Base-by-base conservation (phyloP, 2,888 invertebrate species). In the Maniola hyperantus region DNA sequence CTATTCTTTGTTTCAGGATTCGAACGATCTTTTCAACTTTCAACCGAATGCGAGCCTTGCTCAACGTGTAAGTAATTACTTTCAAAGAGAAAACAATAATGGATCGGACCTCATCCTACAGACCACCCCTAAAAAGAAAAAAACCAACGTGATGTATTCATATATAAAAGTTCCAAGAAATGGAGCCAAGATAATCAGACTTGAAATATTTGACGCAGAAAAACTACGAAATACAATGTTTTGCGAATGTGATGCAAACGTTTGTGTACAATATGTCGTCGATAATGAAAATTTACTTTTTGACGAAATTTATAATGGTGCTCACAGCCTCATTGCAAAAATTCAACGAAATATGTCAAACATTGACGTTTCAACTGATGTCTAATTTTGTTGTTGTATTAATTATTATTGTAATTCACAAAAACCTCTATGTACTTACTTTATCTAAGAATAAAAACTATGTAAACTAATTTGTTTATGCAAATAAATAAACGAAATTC, bases 151-250 rank as follows among this genome's bases (percentile, higher is more conserved):
- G 2, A 39, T 39, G 11, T 39, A 39, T 39, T 39, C 39, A 39
- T 46, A 15, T 46, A 46, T 46, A 15, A 46, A 46, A 46, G 46
- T 46, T 5, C 15, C 46, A 6, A 46, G 6, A 15, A 46, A 46
- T 15, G 46, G 46, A 46, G 46, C 46, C 13, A 46, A 46, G 15
- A 46, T 46, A 15, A 15, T 15, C 1, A 13, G 46, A 46, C 13
- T 46, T 6, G 46, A 46, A 46, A 15, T 46, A n/a, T 46, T n/a
- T 15, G 46, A 46, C n/a, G 46, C 46, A 15, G 46, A 46, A 46
- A 46, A 46, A 46, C 15, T 46, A 46, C 46, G 46, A 46, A 46
- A 46, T n/a, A 46, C 46, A 15, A 46, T 46, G 46, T 46, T 46
- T 6, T 15, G 46, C 7, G 46, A 46, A 46, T 46, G 46, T 46